Conservation (phyloP, 2,113 vertebrate genomes). For the Penelope pileata region DNA sequence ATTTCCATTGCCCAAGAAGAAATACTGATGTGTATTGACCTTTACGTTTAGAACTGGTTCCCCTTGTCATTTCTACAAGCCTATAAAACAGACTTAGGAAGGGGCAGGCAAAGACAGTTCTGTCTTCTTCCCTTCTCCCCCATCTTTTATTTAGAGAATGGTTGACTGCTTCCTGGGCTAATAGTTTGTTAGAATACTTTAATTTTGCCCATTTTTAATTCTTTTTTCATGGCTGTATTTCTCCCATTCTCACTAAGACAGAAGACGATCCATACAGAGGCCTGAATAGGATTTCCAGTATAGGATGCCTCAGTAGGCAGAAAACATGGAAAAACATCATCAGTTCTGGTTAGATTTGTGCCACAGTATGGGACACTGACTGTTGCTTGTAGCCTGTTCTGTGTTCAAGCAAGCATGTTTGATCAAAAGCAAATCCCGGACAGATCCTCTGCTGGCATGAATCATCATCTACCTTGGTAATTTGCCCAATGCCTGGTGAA, state of each 20-base stretch:
- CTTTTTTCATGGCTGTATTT: background rate
- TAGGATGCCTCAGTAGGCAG: background rate
- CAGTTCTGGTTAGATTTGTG: background rate
- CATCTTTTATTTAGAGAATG: background rate
- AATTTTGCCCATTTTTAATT: background rate
- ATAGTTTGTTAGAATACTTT: background rate
- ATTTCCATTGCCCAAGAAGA: background rate
- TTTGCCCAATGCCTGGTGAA: rapidly evolving
- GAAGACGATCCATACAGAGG: background rate
- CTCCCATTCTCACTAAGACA: background rate
- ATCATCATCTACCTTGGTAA: background rate
- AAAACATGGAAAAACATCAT: background rate
- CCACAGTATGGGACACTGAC: background rate
- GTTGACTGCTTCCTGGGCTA: background rate
- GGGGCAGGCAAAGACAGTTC: background rate
- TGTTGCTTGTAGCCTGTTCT: background rate
- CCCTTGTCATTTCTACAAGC: background rate
- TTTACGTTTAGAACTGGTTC: background rate
- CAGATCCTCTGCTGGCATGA: background rate
- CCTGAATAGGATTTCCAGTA: background rate
- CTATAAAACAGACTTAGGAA: background rate
- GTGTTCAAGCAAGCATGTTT: background rate
- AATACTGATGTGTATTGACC: background rate
- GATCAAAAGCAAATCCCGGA: background rate
- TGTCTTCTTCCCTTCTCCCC: background rate